Conservation (phyloP, 2,797 vertebrate species). For the Melanotaenia maccullochi region DNA sequence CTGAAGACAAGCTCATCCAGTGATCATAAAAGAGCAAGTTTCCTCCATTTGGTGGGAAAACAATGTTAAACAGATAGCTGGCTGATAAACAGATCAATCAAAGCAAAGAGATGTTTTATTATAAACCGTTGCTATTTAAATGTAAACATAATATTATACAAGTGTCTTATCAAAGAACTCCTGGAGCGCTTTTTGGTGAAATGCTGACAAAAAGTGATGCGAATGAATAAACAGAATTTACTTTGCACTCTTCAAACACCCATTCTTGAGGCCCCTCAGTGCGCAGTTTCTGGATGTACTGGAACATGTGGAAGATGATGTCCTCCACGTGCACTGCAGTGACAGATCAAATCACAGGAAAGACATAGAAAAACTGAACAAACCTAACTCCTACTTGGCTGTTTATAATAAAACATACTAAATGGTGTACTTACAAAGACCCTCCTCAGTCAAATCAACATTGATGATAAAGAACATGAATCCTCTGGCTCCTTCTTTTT, state of each 20-base stretch:
- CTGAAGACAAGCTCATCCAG: no score
- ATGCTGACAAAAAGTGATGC: neutral
- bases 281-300: constrained; percentile 96
- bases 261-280: constrained; percentile 96
- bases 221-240: constrained; percentile 57
- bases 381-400: no score
- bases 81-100: neutral
- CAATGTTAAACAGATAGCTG: neutral
- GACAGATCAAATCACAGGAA: constrained; percentile 28
- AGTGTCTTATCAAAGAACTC: no score
- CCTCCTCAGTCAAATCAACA: constrained; percentile 97
- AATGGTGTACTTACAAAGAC: constrained; percentile 87
- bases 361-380: neutral
- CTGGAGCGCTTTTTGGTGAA: neutral
- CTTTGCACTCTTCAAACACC: constrained; percentile 99
- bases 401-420: no score
- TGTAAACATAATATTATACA: no score
- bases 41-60: no score
- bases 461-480: constrained; percentile 99
- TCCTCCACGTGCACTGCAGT: constrained; percentile 95
- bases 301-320: constrained; percentile 99
- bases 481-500: constrained; percentile 96
- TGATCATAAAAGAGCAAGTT: no score
- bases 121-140: no score
- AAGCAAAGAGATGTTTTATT: no score